phyloP scores from a whole-genome alignment of 2,113 vertebrate genomes.

The Bufo bufo region DNA sequence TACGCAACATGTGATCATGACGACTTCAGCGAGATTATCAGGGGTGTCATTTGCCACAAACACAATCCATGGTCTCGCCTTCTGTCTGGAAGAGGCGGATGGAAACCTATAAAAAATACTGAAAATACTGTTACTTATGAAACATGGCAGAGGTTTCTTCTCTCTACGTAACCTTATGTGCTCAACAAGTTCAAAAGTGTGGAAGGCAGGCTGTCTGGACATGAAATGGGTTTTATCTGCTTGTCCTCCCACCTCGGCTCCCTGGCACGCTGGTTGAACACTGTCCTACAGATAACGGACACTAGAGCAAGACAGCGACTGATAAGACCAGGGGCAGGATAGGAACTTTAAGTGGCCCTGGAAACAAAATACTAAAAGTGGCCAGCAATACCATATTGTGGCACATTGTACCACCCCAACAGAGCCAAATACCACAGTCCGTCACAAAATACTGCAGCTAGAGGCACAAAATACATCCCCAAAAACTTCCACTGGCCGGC shows the following conservation, averaged over 20 bases:
- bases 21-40: not conserved
- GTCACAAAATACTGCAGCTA: too few species aligned
- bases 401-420: too few species aligned
- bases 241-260: not conserved
- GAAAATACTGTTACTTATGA: not conserved
- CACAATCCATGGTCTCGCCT: not conserved
- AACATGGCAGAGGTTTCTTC: not conserved
- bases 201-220: conserved; percentile 1
- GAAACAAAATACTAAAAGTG: too few species aligned
- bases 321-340: not conserved
- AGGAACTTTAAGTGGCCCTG: too few species aligned
- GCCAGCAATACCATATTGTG: too few species aligned
- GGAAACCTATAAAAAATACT: too few species aligned
- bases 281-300: not conserved
- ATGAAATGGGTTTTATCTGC: conserved; percentile 18
- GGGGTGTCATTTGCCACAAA: not conserved
- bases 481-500: too few species aligned
- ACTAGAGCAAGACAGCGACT: not conserved
- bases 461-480: too few species aligned
- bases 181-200: not conserved
- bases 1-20: not conserved
- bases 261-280: conserved; percentile 3
- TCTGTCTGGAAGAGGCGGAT: not conserved
- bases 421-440: too few species aligned
- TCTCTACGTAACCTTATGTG: not conserved